phyloP scores from a whole-genome alignment of 2,888 invertebrate genomes.

The Notocelia uddmanniana region DNA sequence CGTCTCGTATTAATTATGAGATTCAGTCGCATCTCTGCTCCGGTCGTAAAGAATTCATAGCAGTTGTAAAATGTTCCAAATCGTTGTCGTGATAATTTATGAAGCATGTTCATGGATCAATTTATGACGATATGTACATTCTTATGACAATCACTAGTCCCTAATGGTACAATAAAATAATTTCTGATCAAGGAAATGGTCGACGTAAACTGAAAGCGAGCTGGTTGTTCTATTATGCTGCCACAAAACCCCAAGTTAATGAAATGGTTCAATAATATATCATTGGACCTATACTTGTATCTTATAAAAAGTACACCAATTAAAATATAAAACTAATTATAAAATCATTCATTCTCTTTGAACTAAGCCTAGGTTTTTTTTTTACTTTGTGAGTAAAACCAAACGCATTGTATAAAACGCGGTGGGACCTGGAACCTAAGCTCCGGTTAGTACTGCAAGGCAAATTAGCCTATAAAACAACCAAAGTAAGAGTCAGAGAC shows the following conservation, averaged over 20 bases:
- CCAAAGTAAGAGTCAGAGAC: neutral
- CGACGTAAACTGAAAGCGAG: neutral
- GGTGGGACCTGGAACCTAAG: too few relatives aligned
- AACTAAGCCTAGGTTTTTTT: too few relatives aligned
- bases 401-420: too few relatives aligned
- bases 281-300: too few relatives aligned
- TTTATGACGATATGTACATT: conserved; percentile 76
- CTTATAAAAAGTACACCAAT: too few relatives aligned
- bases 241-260: neutral
- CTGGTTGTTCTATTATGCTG: neutral
- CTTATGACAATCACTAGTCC: conserved; percentile 42
- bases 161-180: neutral
- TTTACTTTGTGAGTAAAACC: too few relatives aligned
- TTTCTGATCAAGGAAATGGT: conserved; percentile 5
- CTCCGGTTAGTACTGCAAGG: too few relatives aligned
- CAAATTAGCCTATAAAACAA: neutral
- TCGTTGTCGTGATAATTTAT: conserved; percentile 84
- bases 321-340: too few relatives aligned
- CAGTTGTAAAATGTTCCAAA: conserved; percentile 84
- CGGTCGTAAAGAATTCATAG: conserved; percentile 84
- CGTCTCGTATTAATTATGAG: conserved; percentile 84
- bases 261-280: neutral
- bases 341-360: too few relatives aligned
- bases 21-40: conserved; percentile 79
- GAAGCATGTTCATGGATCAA: conserved; percentile 82